Evolutionary conservation across 2,113 vertebrate species (phyloP).

Genomic region (Leucosticte australis): DNA sequence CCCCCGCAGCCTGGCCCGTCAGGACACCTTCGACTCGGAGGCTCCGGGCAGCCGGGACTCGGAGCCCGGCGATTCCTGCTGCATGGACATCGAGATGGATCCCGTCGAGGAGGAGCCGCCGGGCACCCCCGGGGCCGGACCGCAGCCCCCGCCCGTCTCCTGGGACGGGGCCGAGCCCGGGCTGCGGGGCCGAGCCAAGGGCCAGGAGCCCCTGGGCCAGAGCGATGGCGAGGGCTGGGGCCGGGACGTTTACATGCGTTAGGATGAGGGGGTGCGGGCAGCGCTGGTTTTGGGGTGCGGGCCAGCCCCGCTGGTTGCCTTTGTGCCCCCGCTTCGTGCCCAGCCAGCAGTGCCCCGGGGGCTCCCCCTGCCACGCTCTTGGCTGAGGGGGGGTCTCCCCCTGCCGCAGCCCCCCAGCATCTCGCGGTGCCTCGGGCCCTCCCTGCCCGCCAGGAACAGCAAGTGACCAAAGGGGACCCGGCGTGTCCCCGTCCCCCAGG

Average conservation of each 20-base stretch:
- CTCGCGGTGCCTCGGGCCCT: not conserved
- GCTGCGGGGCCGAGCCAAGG: constrained; percentile 82
- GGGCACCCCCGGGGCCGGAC: not conserved
- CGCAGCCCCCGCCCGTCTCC: constrained; percentile 76
- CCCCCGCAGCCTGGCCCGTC: not conserved
- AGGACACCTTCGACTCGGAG: not conserved
- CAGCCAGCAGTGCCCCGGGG: not conserved
- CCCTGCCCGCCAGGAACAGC: not conserved
- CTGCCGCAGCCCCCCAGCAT: not conserved
- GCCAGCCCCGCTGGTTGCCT: not conserved
- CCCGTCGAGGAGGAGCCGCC: constrained; percentile 80
- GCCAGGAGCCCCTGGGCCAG: constrained; percentile 79
- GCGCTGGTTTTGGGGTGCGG: not conserved
- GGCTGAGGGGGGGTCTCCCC: not conserved
- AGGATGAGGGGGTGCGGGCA: constrained; percentile 29
- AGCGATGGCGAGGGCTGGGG: constrained; percentile 90
- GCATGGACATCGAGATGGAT: not conserved
- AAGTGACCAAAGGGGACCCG: constrained; percentile 26
- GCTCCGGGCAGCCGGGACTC: not conserved
- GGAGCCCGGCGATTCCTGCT: not conserved
- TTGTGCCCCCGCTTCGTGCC: not conserved
- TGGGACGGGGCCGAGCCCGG: constrained; percentile 84
- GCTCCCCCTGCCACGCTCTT: not conserved
- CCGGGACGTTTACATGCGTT: constrained; percentile 89
- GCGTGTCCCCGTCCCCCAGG: not conserved